Percentiles rank a stretch among this genome's conserved stretches.
These are phyloP conservation scores for Noctua fimbriata DNA, from an alignment of 2,888 invertebrate genomes.

Conservation along the genomic window DNA sequence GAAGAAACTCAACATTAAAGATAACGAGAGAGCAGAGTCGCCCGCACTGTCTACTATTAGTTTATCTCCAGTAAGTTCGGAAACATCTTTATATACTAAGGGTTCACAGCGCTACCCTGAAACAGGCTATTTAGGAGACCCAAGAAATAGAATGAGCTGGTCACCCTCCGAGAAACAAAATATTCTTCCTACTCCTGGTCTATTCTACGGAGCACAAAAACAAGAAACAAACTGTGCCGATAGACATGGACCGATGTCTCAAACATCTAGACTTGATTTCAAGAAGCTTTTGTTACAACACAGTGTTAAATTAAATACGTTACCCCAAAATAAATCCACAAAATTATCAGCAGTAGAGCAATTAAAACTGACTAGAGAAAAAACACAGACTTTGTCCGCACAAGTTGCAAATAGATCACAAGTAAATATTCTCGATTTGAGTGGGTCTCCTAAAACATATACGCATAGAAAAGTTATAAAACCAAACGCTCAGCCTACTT, in stretches of 20 bases:
- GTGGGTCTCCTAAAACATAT: conserved; percentile 93
- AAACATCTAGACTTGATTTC: conserved; percentile 95
- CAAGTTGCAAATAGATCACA: conserved; percentile 84
- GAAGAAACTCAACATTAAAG: conserved; percentile 93
- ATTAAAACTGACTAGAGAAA: conserved; percentile 92
- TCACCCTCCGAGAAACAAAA: conserved; percentile 89
- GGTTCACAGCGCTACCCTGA: conserved; percentile 89
- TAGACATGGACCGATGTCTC: conserved; percentile 91
- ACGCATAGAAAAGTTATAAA: conserved; percentile 91
- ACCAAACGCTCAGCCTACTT: conserved; percentile 86
- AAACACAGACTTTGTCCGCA: conserved; percentile 78
- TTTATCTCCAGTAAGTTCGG: conserved; percentile 88
- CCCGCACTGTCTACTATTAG: conserved; percentile 86
- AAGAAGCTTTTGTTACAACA: conserved; percentile 95
- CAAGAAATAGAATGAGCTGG: conserved; percentile 92
- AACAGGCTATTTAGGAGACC: conserved; percentile 91
- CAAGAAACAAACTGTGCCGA: conserved; percentile 90
- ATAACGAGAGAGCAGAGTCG: conserved; percentile 88
- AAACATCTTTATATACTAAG: conserved; percentile 84
- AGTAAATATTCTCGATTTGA: conserved; percentile 92
- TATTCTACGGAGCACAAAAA: conserved; percentile 75
- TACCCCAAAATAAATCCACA: conserved; percentile 90
- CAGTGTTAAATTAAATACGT: conserved; percentile 91
- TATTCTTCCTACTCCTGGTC: conserved; percentile 72
- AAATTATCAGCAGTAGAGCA: conserved; percentile 95